Percentiles rank a stretch among this genome's conserved stretches.
Evolutionary conservation across 2,888 invertebrate genomes (phyloP).

Genomic region (Ditylenchus weischeri): DNA sequence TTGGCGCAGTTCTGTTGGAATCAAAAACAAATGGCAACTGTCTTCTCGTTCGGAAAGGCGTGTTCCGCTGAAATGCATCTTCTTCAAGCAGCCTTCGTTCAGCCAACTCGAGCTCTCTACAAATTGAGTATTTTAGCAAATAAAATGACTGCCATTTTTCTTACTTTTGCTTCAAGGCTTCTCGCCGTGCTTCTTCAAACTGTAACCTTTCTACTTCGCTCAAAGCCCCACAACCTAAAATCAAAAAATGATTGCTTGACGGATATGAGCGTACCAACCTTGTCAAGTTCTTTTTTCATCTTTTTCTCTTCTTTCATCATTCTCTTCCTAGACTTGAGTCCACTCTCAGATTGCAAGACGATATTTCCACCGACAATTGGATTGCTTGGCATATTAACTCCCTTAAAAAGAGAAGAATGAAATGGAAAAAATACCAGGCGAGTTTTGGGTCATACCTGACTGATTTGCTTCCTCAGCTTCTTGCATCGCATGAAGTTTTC

Average conservation of each 20-base stretch:
- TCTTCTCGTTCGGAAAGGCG: background rate
- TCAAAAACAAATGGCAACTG: conserved; percentile 14
- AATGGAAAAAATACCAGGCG: too few species aligned
- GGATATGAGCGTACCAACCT: background rate
- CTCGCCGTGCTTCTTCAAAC: conserved; percentile 8
- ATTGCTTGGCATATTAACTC: background rate
- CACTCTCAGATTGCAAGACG: conserved; percentile 6
- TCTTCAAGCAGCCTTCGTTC: background rate
- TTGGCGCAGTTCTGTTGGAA: conserved; percentile 3
- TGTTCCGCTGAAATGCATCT: background rate
- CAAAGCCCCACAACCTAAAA: background rate
- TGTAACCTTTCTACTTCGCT: conserved; percentile 11
- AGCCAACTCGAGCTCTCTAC: conserved; percentile 1
- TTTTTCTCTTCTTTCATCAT: conserved; percentile 13
- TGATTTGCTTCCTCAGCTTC: conserved; percentile 1
- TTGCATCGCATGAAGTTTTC: conserved; percentile 12
- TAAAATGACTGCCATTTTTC: background rate
- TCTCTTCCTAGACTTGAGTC: background rate
- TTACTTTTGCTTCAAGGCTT: conserved; percentile 4
- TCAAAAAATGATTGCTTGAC: too few species aligned
- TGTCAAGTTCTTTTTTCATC: conserved; percentile 15
- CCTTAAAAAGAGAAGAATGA: background rate
- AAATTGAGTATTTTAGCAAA: background rate
- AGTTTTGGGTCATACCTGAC: conserved; percentile 4
- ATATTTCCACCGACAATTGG: conserved; percentile 8